Evolutionary conservation across 2,888 invertebrate genomes (phyloP).

Genomic region (Drosophila ezoana): DNA sequence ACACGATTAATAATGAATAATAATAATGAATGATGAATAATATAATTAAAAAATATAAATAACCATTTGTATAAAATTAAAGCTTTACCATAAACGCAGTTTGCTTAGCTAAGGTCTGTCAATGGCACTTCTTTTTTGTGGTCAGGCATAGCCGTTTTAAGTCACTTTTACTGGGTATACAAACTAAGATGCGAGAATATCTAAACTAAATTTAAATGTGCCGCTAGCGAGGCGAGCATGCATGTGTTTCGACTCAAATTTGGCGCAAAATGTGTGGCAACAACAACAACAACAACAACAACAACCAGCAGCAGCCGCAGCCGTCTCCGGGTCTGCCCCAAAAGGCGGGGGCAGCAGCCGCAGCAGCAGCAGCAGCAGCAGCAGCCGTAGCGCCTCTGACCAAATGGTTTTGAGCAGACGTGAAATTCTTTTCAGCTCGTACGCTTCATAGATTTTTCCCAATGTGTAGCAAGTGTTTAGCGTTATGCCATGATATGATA

Average conservation of each 20-base stretch:
- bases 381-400: slow-evolving; percentile 25
- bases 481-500: slow-evolving; percentile 39
- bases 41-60: neutral
- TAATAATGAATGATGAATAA: neutral
- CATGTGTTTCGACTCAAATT: slow-evolving; percentile 60
- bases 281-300: slow-evolving; percentile 29
- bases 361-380: slow-evolving; percentile 5
- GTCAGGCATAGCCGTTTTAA: neutral
- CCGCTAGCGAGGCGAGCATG: slow-evolving; percentile 38
- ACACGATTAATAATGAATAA: neutral
- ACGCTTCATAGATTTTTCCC: slow-evolving; percentile 33
- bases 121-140: no score
- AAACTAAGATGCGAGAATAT: slow-evolving; percentile 36
- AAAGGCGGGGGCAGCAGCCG: slow-evolving; percentile 5
- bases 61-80: neutral
- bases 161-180: neutral
- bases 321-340: slow-evolving; percentile 33
- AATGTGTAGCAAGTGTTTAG: slow-evolving; percentile 31
- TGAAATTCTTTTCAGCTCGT: slow-evolving; percentile 38
- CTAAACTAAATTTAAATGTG: slow-evolving; percentile 57
- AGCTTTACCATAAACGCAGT: neutral
- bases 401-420: slow-evolving; percentile 46
- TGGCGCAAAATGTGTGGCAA: slow-evolving; percentile 61
- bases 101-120: no score
- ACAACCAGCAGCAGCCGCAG: slow-evolving; percentile 16